Base-by-base conservation (phyloP, 2,888 invertebrate genomes). In the Drosophila trichaetosa region DNA sequence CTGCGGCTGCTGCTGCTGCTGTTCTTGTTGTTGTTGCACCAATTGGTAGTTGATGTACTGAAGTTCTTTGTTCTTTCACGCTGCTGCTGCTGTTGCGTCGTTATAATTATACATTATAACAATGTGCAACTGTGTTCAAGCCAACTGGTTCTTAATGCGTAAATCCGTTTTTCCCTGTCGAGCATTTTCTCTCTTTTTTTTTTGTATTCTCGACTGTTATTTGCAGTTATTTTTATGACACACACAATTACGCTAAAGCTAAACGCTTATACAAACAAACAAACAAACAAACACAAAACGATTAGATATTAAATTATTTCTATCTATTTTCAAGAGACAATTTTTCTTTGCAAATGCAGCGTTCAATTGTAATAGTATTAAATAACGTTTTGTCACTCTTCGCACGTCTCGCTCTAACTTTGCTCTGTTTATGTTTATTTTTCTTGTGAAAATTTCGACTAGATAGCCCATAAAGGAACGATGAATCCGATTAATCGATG, bases 61-160 rank as follows among this genome's bases (percentile, higher is more conserved):
- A 66, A 69, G 81, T 64, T 82, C 83, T 82, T 75, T 85, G 80
- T 76, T 82, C 78, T 81, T 81, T 61, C 67, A 73, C 78, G 58
- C 58, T 70, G 70, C 66, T 61, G 46, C 73, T 67, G 70, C 59
- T 76, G 52, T 79, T 69, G 78, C 60, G 69, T 79, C 66, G 79
- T 71, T 85, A 69, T 62, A 78, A 64, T 77, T 81, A 75, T 63
- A 76, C 88, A 82, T 82, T 85, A 87, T 85, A 79, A 66, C 34
- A 54, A 80, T 64, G 59, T 72, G 73, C 56, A 83, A 73, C 34
- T 68, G 59, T 51, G 42, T 64, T 69, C 62, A 34, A 66, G 38
- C 64, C 71, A 69, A 68, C 56, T 73, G 63, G 71, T 81, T 76
- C 56, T 70, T 88, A 89, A 85, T 89, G 89, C 89, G 85, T 87